Evolutionary conservation across 1,140 invertebrate species (phyloP).

Genomic region (Anadara kagoshimensis): DNA sequence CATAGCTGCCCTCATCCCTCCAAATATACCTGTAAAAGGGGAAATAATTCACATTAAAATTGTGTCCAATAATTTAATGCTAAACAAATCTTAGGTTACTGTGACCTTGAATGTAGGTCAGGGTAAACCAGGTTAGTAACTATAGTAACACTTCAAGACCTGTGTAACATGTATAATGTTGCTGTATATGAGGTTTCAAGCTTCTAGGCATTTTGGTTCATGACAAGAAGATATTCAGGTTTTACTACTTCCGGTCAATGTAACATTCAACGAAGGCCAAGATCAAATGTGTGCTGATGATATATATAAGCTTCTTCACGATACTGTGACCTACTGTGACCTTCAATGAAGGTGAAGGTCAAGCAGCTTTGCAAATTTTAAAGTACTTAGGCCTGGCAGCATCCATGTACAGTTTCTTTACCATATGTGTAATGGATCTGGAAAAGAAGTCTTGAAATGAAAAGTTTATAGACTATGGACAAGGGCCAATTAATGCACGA

Average conservation of each 20-base stretch:
- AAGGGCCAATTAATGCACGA: too few relatives aligned
- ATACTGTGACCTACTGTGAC: too few relatives aligned
- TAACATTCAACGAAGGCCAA: not conserved
- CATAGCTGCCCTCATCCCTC: slow-evolving; percentile 74
- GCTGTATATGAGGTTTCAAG: not conserved
- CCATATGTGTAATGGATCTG: too few relatives aligned
- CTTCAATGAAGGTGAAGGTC: too few relatives aligned
- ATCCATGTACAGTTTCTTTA: too few relatives aligned
- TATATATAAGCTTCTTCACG: too few relatives aligned
- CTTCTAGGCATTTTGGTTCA: not conserved
- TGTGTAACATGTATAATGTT: slow-evolving; percentile 66
- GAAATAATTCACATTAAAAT: not conserved
- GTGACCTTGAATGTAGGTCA: not conserved
- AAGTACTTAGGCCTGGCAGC: too few relatives aligned
- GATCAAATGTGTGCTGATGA: too few relatives aligned
- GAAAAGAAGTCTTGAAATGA: too few relatives aligned
- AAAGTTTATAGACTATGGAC: too few relatives aligned
- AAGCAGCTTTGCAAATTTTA: too few relatives aligned
- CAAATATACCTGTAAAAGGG: slow-evolving; percentile 71
- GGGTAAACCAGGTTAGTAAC: not conserved
- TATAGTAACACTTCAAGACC: slow-evolving; percentile 69
- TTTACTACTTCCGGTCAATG: not conserved
- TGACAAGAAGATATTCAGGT: too few relatives aligned
- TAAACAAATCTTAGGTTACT: not conserved
- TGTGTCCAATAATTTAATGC: not conserved